Percentiles rank a stretch among this genome's conserved stretches.
phyloP scores from a whole-genome alignment of 2,888 invertebrate genomes.

The Dryobotodes eremita region DNA sequence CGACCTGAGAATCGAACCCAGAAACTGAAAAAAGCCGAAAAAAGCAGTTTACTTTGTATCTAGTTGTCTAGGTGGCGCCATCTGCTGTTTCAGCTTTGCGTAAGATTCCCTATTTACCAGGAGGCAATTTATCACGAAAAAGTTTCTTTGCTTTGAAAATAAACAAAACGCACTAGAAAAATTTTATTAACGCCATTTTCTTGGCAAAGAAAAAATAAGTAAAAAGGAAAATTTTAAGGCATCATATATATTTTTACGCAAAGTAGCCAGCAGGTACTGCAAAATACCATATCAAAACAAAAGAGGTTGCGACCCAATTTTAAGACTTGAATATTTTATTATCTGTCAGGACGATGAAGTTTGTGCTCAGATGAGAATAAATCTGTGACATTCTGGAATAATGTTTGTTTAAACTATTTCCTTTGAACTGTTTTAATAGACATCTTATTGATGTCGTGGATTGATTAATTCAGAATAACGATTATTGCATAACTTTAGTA shows the following conservation, averaged over 20 bases:
- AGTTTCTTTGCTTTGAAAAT: background rate
- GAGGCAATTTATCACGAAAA: background rate
- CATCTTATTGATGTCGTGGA: too few species aligned
- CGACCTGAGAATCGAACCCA: too few species aligned
- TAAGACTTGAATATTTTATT: conserved; percentile 35
- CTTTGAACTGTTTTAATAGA: background rate
- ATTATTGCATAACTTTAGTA: conserved; percentile 3
- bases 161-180: background rate
- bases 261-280: background rate
- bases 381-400: conserved; percentile 9
- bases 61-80: background rate
- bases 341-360: conserved; percentile 12
- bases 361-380: conserved; percentile 4
- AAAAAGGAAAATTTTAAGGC: background rate
- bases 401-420: conserved; percentile 3
- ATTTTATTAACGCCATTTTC: background rate
- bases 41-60: background rate
- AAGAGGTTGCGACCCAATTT: background rate
- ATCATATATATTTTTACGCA: background rate
- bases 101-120: background rate
- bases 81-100: background rate
- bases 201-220: conserved; percentile 1
- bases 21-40: background rate
- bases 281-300: background rate
- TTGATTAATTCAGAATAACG: background rate